phyloP scores from a whole-genome alignment of 1,140 invertebrate genomes.

The Lanistes nyassanus region DNA sequence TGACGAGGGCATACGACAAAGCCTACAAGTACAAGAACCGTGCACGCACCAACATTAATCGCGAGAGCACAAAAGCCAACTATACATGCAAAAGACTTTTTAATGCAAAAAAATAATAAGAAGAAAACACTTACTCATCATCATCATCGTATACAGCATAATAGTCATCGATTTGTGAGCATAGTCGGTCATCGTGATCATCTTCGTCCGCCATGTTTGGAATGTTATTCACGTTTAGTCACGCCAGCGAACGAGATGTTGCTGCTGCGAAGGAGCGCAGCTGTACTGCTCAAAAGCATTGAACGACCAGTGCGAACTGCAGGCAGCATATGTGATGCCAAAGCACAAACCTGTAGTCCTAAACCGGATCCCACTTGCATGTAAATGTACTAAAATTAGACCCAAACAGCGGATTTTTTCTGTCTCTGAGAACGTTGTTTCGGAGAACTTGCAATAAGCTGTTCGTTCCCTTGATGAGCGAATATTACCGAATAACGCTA shows the following conservation, averaged over 20 bases:
- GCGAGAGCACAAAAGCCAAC: too few species aligned
- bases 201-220: slow-evolving; percentile 24
- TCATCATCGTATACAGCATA: too few species aligned
- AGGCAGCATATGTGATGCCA: background rate
- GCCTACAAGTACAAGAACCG: too few species aligned
- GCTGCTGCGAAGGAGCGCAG: too few species aligned
- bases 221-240: slow-evolving; percentile 19
- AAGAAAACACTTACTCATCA: too few species aligned
- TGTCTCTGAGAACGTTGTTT: too few species aligned
- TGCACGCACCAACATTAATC: too few species aligned
- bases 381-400: background rate
- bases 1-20: too few species aligned
- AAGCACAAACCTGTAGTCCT: background rate
- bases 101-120: too few species aligned
- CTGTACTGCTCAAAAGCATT: slow-evolving; percentile 2
- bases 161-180: background rate
- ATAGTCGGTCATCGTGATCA: background rate
- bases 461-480: background rate
- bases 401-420: too few species aligned
- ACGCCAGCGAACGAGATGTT: slow-evolving; percentile 6
- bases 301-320: background rate
- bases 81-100: too few species aligned
- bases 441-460: background rate
- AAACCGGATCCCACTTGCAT: background rate
- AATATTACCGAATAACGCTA: too few species aligned